Percentiles rank a stretch among this genome's conserved stretches.
Evolutionary conservation across 2,797 vertebrate genomes (phyloP).

Genomic region (Euthynnus affinis): DNA sequence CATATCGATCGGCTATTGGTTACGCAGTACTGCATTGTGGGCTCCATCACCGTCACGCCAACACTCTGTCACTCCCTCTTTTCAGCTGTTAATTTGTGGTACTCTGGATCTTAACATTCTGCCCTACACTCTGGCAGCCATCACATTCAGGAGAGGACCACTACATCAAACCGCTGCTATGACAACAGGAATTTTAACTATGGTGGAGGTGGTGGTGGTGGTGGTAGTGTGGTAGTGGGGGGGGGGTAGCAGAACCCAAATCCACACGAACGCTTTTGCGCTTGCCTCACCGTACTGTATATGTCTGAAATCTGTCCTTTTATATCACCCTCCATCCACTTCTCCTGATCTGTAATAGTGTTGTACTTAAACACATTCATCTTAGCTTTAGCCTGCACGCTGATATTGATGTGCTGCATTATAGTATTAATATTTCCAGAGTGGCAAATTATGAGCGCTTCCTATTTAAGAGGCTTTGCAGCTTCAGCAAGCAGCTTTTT

Average conservation of each 20-base stretch:
- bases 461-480: slow-evolving; percentile 74
- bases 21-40: slow-evolving; percentile 66
- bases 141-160: slow-evolving; percentile 68
- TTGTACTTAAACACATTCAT: slow-evolving; percentile 48
- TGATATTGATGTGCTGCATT: slow-evolving; percentile 53
- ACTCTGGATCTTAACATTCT: slow-evolving; percentile 65
- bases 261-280: slow-evolving; percentile 27
- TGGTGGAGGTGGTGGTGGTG: neutral
- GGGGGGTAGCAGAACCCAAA: slow-evolving; percentile 12
- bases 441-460: slow-evolving; percentile 64
- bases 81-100: slow-evolving; percentile 76
- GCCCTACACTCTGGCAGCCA: slow-evolving; percentile 60
- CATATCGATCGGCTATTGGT: slow-evolving; percentile 77
- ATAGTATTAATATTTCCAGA: slow-evolving; percentile 62
- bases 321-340: slow-evolving; percentile 22
- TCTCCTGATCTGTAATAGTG: slow-evolving; percentile 39
- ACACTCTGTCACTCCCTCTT: slow-evolving; percentile 77
- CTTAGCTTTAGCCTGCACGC: slow-evolving; percentile 40
- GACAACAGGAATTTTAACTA: slow-evolving; percentile 64
- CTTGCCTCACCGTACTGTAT: slow-evolving; percentile 22
- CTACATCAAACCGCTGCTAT: slow-evolving; percentile 72
- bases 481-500: slow-evolving; percentile 60
- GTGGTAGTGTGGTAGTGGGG: too few species aligned
- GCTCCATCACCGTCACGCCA: slow-evolving; percentile 68
- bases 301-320: slow-evolving; percentile 52